Conservation (phyloP, 1,140 invertebrate species). For the Hycleus phaleratus region DNA sequence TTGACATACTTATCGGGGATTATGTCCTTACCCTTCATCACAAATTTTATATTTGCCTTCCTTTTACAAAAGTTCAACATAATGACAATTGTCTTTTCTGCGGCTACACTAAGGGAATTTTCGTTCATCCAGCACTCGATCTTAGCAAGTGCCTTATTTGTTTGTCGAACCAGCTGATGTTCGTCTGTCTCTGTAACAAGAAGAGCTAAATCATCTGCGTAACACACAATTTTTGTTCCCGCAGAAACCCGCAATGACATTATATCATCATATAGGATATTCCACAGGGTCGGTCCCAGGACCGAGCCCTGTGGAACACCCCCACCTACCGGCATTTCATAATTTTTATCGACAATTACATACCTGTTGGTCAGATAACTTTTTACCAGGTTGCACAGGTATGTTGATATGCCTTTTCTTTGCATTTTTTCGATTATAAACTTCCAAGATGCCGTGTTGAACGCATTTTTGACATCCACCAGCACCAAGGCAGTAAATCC, state of each 20-base stretch:
- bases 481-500: conserved; percentile 8
- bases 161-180: too few species aligned
- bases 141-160: too few species aligned
- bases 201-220: too few species aligned
- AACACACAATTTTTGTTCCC: too few species aligned
- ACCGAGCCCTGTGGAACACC: conserved; percentile 43
- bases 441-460: conserved; percentile 18
- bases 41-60: too few species aligned
- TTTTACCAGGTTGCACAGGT: neutral
- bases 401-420: neutral
- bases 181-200: too few species aligned
- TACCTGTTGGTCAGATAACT: neutral
- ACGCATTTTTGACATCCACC: conserved; percentile 22
- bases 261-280: conserved; percentile 21
- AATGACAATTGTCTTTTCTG: too few species aligned
- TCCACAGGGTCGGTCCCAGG: conserved; percentile 38
- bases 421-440: conserved; percentile 2
- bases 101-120: too few species aligned
- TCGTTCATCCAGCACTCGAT: too few species aligned
- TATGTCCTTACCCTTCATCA: too few species aligned
- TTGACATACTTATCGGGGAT: too few species aligned
- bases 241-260: neutral
- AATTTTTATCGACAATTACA: neutral
- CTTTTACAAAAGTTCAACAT: too few species aligned
- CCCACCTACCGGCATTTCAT: conserved; percentile 23